Evolutionary conservation across 2,888 invertebrate species (phyloP).

Genomic region (Nezara viridula): DNA sequence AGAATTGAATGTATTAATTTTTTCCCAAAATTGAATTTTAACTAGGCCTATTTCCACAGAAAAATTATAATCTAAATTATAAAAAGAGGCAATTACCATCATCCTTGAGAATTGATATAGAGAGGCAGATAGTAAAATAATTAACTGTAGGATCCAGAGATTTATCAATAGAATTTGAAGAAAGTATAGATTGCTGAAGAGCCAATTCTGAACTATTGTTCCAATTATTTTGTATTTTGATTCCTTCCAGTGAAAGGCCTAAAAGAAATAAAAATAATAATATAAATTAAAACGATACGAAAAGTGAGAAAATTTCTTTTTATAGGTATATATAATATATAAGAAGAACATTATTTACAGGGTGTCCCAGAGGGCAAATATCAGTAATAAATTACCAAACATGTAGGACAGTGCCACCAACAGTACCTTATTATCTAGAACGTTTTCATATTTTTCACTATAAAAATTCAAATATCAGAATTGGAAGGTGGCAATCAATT

Average conservation of each 20-base stretch:
- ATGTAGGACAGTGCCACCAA: too few species aligned
- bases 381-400: too few species aligned
- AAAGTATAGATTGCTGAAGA: constrained; percentile 61
- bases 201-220: constrained; percentile 60
- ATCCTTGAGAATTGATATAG: constrained; percentile 60
- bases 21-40: too few species aligned
- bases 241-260: constrained; percentile 59
- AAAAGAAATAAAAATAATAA: constrained; percentile 10
- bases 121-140: constrained; percentile 60
- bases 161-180: constrained; percentile 54
- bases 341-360: too few species aligned
- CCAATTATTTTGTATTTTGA: constrained; percentile 59
- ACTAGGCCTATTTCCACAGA: too few species aligned
- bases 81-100: constrained; percentile 57
- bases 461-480: too few species aligned
- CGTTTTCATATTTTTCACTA: too few species aligned
- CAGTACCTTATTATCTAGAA: too few species aligned
- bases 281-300: background rate
- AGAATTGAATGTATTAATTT: background rate
- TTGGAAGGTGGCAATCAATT: too few species aligned
- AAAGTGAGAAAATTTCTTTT: background rate
- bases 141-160: constrained; percentile 58
- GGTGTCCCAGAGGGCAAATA: too few species aligned
- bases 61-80: too few species aligned
- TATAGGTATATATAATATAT: background rate